phyloP scores from a whole-genome alignment of 2,888 invertebrate genomes.

The Heterodera filipjevi region DNA sequence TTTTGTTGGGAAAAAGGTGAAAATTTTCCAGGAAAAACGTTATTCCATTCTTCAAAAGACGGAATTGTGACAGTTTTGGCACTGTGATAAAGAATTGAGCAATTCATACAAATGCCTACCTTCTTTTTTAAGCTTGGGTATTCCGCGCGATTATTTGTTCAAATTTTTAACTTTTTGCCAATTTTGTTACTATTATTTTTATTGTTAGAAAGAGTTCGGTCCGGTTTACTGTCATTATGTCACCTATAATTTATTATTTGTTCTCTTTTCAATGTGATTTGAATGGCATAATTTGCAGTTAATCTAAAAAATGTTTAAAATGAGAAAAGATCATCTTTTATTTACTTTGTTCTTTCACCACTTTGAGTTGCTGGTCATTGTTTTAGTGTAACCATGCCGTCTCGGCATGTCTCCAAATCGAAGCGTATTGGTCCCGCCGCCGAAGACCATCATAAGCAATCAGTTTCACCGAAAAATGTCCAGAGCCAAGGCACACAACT shows the following conservation, averaged over 20 bases:
- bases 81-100: slow-evolving; percentile 4
- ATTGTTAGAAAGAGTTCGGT: neutral
- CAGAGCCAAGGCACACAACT: neutral
- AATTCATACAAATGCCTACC: neutral
- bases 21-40: slow-evolving; percentile 73
- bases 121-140: neutral
- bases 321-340: neutral
- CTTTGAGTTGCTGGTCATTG: neutral
- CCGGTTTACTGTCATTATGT: too few species aligned
- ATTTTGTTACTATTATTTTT: neutral
- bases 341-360: neutral
- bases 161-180: neutral
- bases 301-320: neutral
- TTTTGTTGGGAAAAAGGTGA: neutral
- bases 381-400: neutral
- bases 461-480: neutral
- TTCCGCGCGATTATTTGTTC: neutral
- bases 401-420: neutral
- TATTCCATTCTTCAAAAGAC: slow-evolving; percentile 79
- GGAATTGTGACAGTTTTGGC: slow-evolving; percentile 48
- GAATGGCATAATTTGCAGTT: neutral
- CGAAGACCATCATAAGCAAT: neutral
- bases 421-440: neutral
- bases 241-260: slow-evolving; percentile 2
- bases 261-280: neutral